A percentile compares a stretch with the other conserved stretches of the same genome.
These are phyloP conservation scores for Scaptomyza pallida DNA, from an alignment of 1,140 invertebrate species.

Conservation along the genomic window DNA sequence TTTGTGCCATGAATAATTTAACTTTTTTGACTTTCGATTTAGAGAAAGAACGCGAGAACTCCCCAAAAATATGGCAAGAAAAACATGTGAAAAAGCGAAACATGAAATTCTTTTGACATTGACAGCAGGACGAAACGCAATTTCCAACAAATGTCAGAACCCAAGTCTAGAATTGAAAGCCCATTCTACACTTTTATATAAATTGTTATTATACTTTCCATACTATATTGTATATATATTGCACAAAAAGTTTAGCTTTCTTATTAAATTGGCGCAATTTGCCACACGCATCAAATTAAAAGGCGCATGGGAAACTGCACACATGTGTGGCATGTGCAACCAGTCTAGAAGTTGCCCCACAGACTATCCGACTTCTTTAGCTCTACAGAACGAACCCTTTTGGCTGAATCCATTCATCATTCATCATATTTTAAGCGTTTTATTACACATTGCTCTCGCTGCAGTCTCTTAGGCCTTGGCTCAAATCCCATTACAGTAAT, in stretches of 20 bases:
- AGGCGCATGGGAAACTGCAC: conserved; percentile 65
- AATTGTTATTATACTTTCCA: too few relatives aligned
- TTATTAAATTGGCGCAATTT: conserved; percentile 78
- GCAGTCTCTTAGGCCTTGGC: conserved; percentile 46
- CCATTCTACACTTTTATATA: conserved; percentile 1
- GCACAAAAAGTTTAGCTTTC: conserved; percentile 52
- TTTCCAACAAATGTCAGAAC: conserved; percentile 49
- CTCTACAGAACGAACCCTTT: conserved; percentile 54
- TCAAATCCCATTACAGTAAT: conserved; percentile 83
- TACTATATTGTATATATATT: conserved; percentile 28
- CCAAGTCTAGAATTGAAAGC: conserved; percentile 33
- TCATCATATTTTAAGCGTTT: conserved; percentile 82
- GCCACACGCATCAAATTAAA: conserved; percentile 74
- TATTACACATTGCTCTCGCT: conserved; percentile 63
- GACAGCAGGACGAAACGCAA: conserved; percentile 77
- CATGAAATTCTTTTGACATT: conserved; percentile 74
- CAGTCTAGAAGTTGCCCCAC: conserved; percentile 21
- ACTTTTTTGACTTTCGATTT: conserved; percentile 81
- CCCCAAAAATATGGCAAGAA: neutral
- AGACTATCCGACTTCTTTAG: conserved; percentile 5
- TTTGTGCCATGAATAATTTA: conserved; percentile 79
- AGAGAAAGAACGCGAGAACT: conserved; percentile 56
- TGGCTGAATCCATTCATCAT: conserved; percentile 77
- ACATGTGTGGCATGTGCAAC: conserved; percentile 14
- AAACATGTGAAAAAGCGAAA: conserved; percentile 25